Base-by-base conservation (phyloP, 2,113 vertebrate genomes). In the Corvus hawaiiensis region DNA sequence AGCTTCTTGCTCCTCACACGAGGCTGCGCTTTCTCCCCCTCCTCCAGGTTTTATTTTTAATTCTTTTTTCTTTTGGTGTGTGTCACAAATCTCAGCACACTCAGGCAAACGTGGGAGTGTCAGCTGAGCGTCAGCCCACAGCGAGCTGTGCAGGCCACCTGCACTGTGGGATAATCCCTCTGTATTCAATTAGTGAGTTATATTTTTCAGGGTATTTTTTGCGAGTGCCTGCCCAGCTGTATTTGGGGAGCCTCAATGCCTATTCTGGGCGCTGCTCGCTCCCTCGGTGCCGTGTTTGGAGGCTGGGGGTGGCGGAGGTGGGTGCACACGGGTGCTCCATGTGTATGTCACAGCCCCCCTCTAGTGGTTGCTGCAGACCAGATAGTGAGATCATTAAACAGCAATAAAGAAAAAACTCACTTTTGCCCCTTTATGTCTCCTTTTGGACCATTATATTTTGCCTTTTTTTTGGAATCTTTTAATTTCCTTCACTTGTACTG, bases 211-310 rank as follows among this genome's bases (percentile, higher is more conserved):
- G 23, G 33, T 30, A 5, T 48, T 32, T 92, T 80, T 64, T n/a
- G 43, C 2, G 8, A 18, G 37, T 88, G 32, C 62, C 37, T 88
- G 59, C 72, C 75, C 72, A 26, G 74, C 63, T 93, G 37, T 58
- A 55, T 79, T 66, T 58, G 33, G 10, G 72, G 41, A 82, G 33
- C 26, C 28, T 2, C 19, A 9, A 54, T 66, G 37, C 17, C 37
- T 43, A 1, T 49, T 71, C 23, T 11, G 43, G 49, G 54, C 6
- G 0, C 46, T 0, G 0, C 54, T 83, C 0, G 0, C 33, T 62
- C 54, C 39, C 67, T 16, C 1, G 0, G 2, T 59, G 66, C 84
- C 0, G 0, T 30, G 44, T 33, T 51, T 81, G 55, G 37, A 27
- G 52, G 13, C 61, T 56, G 73, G 75, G 77, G 58, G 51, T 56